Percentiles rank a stretch among this genome's conserved stretches.
Conservation (phyloP, 2,888 invertebrate genomes). For the Lamellibrachia satsuma region DNA sequence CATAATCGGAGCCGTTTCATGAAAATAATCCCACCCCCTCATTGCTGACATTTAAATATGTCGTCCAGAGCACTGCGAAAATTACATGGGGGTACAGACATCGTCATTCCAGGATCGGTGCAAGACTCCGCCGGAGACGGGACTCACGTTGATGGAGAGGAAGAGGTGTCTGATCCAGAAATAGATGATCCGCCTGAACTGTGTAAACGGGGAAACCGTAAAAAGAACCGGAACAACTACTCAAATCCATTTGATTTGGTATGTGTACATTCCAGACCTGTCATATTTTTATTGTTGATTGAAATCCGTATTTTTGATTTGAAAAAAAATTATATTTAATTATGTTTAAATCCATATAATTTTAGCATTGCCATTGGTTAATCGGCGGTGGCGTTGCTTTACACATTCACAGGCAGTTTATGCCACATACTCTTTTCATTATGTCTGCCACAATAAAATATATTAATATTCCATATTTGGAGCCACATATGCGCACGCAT, state of each 20-base stretch:
- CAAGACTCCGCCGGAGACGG: constrained; percentile 22
- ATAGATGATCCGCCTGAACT: constrained; percentile 17
- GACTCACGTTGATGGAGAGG: constrained; percentile 27
- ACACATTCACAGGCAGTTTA: no score
- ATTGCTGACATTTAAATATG: constrained; percentile 41
- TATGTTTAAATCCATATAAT: no score
- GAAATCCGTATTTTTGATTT: no score
- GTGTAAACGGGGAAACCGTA: not conserved
- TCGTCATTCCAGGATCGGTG: constrained; percentile 31
- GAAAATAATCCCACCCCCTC: not conserved
- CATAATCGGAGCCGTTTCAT: not conserved
- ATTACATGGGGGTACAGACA: constrained; percentile 46
- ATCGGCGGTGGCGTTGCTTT: no score
- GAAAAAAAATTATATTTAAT: no score
- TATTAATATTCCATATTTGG: no score
- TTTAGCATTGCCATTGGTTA: no score
- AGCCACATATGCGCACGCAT: no score
- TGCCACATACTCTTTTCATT: no score
- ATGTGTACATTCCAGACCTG: constrained; percentile 23
- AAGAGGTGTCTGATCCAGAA: constrained; percentile 32
- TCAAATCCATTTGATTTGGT: constrained; percentile 52
- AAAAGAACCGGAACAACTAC: not conserved
- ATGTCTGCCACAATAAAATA: no score
- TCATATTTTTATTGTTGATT: no score
- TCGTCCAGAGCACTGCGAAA: constrained; percentile 54